These are phyloP conservation scores for Gymnorhina tibicen DNA, from an alignment of 2,113 vertebrate genomes.

Conservation along the genomic window DNA sequence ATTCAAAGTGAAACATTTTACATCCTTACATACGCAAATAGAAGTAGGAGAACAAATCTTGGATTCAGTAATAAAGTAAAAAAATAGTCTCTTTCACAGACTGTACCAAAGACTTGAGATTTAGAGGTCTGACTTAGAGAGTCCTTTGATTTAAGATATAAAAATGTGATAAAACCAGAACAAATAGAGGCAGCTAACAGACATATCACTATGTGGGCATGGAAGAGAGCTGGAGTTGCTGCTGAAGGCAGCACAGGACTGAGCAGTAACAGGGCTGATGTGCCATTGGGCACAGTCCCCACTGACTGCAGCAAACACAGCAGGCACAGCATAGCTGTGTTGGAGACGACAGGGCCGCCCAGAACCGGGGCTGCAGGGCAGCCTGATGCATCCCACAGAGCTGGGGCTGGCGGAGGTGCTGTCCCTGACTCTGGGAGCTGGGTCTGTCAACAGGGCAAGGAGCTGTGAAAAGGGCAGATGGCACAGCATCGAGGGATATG, in stretches of 20 bases:
- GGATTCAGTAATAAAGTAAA: neutral
- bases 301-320: neutral
- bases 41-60: neutral
- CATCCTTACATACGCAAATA: neutral
- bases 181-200: neutral
- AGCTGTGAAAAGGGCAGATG: neutral
- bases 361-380: accelerated
- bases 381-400: accelerated
- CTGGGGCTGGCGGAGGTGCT: neutral
- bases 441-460: neutral
- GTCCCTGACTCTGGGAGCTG: neutral
- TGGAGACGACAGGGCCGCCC: neutral
- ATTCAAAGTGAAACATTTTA: neutral
- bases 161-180: neutral
- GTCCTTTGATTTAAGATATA: neutral
- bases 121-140: neutral
- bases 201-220: neutral
- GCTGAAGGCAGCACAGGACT: neutral
- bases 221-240: neutral
- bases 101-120: neutral
- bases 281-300: neutral
- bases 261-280: neutral
- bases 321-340: accelerated
- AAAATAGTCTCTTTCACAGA: neutral
- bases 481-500: neutral